Evolutionary conservation across 2,797 vertebrate genomes (phyloP), one percentile per base, ranked within the genome.

Genomic region (Chrosomus eos): DNA sequence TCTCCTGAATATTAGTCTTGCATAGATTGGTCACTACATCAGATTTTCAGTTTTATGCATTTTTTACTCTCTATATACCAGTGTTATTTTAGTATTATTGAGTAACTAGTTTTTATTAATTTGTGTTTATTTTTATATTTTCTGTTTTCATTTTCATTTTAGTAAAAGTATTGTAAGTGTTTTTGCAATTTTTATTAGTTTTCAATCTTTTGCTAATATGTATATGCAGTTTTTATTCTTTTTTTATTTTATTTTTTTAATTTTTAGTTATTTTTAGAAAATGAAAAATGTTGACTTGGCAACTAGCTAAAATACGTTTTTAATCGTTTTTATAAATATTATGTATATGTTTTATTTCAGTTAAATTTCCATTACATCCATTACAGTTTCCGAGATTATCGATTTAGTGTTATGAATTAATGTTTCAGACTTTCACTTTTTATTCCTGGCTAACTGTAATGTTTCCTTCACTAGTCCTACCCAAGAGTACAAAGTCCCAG

Each of bases 381-480:
- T 66, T 55, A 60, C 11, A 31, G 2, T 36, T 31, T 36, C 16
- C 2, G 4, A 36, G 58, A 31, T 3, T 36, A 38, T 28, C 48
- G 5, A 23, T 67, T 66, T 55, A 23, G 4, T 58, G 55, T n/a
- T 31, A 8, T 36, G 48, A 38, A 19, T 21, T 33, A 33, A 38
- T 53, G 21, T 26, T 58, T 68, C 21, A 26, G 11, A 53, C 40
- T 80, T 80, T 83, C 31, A 36, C 82, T 81, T 88, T 82, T 33
- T 13, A n/a, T 76, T 48, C 48, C 19, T 70, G 45, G 72, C 28
- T 72, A 58, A 62, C 19, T 23, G 0, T 74, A 13, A 60, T 4
- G 7, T 26, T 81, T 83, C 9, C 28, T 72, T 16, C 19, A 2
- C 81, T 71, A 90, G 80, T 86, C 75, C 31, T 88, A 87, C 88